Conservation (phyloP, 2,113 vertebrate species). For the Colaptes auratus region DNA sequence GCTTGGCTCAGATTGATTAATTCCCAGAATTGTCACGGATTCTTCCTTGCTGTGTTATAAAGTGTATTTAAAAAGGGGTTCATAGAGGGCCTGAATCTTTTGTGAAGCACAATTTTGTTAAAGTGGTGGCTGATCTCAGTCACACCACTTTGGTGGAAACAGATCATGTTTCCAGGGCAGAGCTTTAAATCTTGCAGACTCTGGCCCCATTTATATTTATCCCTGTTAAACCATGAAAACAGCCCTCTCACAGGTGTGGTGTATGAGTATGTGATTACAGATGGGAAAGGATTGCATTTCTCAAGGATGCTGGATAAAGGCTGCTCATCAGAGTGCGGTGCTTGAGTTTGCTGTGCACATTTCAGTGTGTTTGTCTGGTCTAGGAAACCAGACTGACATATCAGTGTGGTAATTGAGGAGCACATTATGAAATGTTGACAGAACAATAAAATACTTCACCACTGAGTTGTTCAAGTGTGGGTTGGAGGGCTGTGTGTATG, state of each 20-base stretch:
- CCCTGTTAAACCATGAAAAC: not conserved
- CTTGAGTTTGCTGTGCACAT: not conserved
- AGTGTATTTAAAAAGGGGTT: not conserved
- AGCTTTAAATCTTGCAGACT: not conserved
- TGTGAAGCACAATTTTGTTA: not conserved
- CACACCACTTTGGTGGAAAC: not conserved
- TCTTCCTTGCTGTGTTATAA: not conserved
- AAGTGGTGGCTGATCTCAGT: not conserved
- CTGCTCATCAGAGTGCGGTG: not conserved
- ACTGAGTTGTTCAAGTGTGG: not conserved
- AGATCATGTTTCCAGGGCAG: not conserved
- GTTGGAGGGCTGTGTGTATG: not conserved
- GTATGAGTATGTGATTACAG: not conserved
- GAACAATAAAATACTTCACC: not conserved
- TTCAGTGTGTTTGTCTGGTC: not conserved
- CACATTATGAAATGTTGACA: not conserved
- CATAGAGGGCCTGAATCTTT: not conserved
- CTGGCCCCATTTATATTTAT: not conserved
- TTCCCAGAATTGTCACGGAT: not conserved
- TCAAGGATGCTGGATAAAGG: not conserved
- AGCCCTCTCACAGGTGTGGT: not conserved
- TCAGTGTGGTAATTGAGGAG: not conserved
- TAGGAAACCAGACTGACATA: not conserved
- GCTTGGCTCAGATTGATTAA: not conserved
- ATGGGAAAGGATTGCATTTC: not conserved